Conservation (phyloP, 2,888 invertebrate genomes). For the Phrixothrix hirtus region DNA sequence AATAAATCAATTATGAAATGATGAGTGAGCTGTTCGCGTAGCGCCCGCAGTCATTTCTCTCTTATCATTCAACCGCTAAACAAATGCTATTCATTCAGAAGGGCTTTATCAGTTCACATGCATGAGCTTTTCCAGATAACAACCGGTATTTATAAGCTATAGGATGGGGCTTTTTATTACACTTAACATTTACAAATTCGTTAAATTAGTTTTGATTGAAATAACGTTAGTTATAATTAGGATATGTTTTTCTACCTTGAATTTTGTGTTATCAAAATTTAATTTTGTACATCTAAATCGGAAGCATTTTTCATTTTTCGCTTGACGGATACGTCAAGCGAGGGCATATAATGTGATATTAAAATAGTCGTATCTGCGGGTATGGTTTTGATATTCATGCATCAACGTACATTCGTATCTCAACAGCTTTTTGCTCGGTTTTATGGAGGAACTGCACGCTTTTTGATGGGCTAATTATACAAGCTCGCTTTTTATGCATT, state of each 20-base stretch:
- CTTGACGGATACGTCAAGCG: slow-evolving; percentile 39
- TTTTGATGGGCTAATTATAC: slow-evolving; percentile 20
- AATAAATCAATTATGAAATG: slow-evolving; percentile 33
- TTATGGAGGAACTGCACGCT: slow-evolving; percentile 28
- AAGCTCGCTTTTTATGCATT: slow-evolving; percentile 15
- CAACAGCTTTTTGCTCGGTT: slow-evolving; percentile 41
- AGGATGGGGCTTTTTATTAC: slow-evolving; percentile 16
- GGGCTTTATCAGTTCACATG: slow-evolving; percentile 36
- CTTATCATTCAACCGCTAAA: slow-evolving; percentile 31
- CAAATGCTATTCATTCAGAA: slow-evolving; percentile 36
- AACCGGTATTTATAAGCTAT: slow-evolving; percentile 28
- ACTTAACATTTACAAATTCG: neutral
- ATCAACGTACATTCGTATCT: slow-evolving; percentile 35
- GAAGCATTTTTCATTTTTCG: slow-evolving; percentile 44
- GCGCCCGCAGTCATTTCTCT: slow-evolving; percentile 24
- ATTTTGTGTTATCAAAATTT: slow-evolving; percentile 6
- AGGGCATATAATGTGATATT: slow-evolving; percentile 4
- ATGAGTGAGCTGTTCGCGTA: slow-evolving; percentile 27
- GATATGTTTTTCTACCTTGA: too few relatives aligned
- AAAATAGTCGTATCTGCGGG: slow-evolving; percentile 14
- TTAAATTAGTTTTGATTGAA: slow-evolving; percentile 3
- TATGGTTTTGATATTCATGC: slow-evolving; percentile 18
- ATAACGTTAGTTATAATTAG: too few relatives aligned
- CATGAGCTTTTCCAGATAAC: slow-evolving; percentile 37
- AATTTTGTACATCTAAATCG: slow-evolving; percentile 3